These are phyloP conservation scores for Corydoras maculifer DNA, from an alignment of 2,113 vertebrate genomes.

Conservation along the genomic window DNA sequence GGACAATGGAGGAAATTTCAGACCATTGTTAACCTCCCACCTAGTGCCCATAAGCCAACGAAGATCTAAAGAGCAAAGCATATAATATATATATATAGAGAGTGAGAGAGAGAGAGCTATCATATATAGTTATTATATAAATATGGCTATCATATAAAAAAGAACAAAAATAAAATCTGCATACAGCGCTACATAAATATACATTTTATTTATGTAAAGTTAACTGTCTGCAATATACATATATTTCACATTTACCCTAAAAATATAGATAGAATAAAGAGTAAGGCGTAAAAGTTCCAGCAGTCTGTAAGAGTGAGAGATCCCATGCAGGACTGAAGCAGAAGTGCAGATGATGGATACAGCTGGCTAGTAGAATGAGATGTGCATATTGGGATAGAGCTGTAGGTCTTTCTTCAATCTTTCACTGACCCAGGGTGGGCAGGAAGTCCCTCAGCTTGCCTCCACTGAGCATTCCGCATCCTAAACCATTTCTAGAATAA, in stretches of 20 bases:
- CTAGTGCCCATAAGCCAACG: no score
- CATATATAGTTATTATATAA: not conserved
- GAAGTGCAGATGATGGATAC: not conserved
- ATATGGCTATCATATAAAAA: not conserved
- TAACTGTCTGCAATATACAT: conserved; percentile 54
- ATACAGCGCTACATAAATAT: conserved; percentile 18
- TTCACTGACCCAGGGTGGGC: conserved; percentile 79
- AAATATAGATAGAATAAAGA: conserved; percentile 47
- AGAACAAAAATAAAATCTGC: not conserved
- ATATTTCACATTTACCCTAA: conserved; percentile 60
- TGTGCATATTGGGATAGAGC: not conserved
- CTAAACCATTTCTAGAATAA: conserved; percentile 84
- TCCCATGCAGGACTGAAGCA: not conserved
- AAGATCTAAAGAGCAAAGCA: no score
- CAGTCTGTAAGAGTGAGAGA: not conserved
- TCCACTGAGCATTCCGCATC: conserved; percentile 81
- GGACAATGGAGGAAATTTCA: no score
- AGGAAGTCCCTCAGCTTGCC: conserved; percentile 82
- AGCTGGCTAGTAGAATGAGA: not conserved
- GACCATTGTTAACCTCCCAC: no score
- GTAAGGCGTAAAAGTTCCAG: conserved; percentile 14
- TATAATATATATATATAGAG: not conserved
- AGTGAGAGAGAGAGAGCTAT: no score
- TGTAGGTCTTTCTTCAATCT: conserved; percentile 63
- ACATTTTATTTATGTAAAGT: conserved; percentile 56